Conservation (phyloP, 2,888 invertebrate species). For the Octodonta nipae region DNA sequence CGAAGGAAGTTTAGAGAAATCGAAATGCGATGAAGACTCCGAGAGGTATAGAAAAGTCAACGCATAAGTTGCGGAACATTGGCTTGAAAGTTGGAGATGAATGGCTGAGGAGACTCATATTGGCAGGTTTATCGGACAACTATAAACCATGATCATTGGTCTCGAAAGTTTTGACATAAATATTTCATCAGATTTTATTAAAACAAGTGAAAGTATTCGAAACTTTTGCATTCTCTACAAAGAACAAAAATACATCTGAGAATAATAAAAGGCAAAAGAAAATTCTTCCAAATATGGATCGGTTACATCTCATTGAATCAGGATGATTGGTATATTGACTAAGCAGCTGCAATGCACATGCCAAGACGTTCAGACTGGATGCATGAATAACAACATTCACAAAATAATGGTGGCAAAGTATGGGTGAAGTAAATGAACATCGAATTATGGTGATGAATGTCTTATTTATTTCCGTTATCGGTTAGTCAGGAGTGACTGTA, state of each 20-base stretch:
- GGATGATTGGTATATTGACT: background rate
- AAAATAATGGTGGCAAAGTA: too few species aligned
- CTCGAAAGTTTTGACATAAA: slow-evolving; percentile 2
- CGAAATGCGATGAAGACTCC: background rate
- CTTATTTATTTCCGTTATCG: too few species aligned
- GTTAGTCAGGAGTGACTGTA: too few species aligned
- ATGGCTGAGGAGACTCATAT: background rate
- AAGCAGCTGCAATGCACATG: background rate
- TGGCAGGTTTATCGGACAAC: background rate
- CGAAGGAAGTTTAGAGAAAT: too few species aligned
- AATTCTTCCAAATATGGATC: background rate
- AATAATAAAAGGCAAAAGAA: background rate
- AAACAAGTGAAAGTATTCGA: background rate
- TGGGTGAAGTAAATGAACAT: too few species aligned
- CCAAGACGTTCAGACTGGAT: background rate
- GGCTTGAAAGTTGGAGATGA: background rate
- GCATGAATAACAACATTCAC: background rate
- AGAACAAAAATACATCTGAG: background rate
- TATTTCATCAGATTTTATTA: slow-evolving; percentile 1
- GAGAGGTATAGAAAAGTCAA: background rate
- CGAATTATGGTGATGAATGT: too few species aligned
- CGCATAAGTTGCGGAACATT: background rate
- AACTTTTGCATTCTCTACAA: background rate
- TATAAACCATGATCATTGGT: slow-evolving; percentile 1
- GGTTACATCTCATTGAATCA: background rate